Conservation (phyloP, 2,797 vertebrate species). For the Squalus acanthias region DNA sequence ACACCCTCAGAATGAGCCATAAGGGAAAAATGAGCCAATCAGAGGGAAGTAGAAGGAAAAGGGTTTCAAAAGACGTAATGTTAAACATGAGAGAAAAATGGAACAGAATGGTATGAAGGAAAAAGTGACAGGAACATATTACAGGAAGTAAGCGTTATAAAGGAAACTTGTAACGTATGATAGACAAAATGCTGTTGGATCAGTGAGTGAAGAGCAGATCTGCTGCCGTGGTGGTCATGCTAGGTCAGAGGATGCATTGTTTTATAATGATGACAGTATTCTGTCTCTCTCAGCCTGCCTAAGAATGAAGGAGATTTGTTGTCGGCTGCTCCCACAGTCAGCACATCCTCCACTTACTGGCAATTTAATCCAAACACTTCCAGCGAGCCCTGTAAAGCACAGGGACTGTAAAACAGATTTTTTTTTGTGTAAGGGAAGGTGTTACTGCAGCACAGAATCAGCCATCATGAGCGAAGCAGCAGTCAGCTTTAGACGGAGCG, state of each 20-base stretch:
- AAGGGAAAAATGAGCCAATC: not conserved
- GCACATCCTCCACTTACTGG: not conserved
- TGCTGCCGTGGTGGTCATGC: not conserved
- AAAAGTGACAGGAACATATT: not conserved
- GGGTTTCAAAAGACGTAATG: not conserved
- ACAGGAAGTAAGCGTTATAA: not conserved
- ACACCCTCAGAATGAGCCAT: too few relatives aligned
- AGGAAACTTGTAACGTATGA: not conserved
- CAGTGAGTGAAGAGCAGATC: not conserved
- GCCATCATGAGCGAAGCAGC: too few relatives aligned
- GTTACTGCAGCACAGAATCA: not conserved
- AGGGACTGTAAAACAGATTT: not conserved
- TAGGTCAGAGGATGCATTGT: not conserved
- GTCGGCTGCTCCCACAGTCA: not conserved
- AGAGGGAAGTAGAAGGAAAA: not conserved
- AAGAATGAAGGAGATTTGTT: not conserved
- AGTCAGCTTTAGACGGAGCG: not conserved
- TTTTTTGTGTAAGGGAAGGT: not conserved
- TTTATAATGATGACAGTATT: not conserved
- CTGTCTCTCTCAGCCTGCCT: not conserved
- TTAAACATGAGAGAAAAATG: not conserved
- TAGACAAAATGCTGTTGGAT: not conserved
- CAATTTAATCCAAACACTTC: not conserved
- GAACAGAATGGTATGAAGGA: not conserved
- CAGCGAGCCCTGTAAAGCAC: not conserved